Evolutionary conservation across 2,888 invertebrate species (phyloP).

Genomic region (Lomographa bimaculata): DNA sequence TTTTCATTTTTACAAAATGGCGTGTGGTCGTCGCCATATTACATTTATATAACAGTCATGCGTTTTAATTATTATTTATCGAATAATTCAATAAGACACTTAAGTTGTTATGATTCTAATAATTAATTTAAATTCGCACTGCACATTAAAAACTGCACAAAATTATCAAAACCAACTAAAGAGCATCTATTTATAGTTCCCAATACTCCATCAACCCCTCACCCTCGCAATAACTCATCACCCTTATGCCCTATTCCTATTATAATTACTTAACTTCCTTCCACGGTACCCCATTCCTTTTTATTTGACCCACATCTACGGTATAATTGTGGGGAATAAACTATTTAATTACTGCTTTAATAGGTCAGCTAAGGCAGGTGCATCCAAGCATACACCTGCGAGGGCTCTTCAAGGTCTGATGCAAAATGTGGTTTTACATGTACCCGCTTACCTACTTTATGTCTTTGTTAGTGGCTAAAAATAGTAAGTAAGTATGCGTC

Average conservation of each 20-base stretch:
- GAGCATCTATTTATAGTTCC: background rate
- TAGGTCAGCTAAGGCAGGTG: conserved; percentile 81
- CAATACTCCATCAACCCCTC: background rate
- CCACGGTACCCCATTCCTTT: conserved; percentile 52
- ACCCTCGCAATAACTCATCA: conserved; percentile 12
- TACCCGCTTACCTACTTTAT: conserved; percentile 17
- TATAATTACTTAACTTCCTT: conserved; percentile 18
- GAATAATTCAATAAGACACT: no score
- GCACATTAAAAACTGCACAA: no score
- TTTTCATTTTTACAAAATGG: no score
- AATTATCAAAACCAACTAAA: no score
- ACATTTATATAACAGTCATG: no score
- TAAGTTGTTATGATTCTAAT: no score
- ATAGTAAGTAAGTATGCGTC: conserved; percentile 19
- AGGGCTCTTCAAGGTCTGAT: conserved; percentile 69
- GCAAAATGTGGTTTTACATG: conserved; percentile 44
- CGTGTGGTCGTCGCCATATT: no score
- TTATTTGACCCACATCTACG: conserved; percentile 80
- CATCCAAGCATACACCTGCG: conserved; percentile 67
- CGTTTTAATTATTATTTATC: no score
- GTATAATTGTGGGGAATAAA: conserved; percentile 70
- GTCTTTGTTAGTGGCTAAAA: conserved; percentile 20
- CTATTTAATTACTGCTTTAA: conserved; percentile 80
- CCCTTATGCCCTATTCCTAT: conserved; percentile 10
- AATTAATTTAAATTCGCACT: no score